These are phyloP conservation scores for Protodeltote pygarga DNA, from an alignment of 2,888 invertebrate genomes.

Conservation along the genomic window DNA sequence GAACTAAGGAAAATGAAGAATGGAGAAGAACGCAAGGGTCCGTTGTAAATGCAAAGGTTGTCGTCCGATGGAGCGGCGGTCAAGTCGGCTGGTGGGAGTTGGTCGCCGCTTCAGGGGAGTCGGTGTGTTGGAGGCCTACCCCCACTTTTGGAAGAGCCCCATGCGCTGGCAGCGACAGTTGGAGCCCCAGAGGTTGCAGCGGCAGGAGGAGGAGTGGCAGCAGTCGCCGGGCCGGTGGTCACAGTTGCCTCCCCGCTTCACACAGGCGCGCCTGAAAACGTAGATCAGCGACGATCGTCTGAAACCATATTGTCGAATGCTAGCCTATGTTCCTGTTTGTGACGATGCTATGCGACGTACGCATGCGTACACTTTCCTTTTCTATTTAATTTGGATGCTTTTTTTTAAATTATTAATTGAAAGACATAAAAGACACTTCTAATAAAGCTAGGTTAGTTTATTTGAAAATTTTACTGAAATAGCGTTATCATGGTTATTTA, in stretches of 20 bases:
- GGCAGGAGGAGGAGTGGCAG: slow-evolving; percentile 94
- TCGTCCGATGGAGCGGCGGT: slow-evolving; percentile 79
- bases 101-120: slow-evolving; percentile 75
- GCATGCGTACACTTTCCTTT: slow-evolving; percentile 18
- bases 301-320: slow-evolving; percentile 87
- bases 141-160: slow-evolving; percentile 96
- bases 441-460: no score
- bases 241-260: slow-evolving; percentile 93
- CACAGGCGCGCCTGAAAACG: slow-evolving; percentile 94
- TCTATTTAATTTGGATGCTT: not conserved
- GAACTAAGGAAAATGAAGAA: slow-evolving; percentile 49
- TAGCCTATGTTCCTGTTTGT: slow-evolving; percentile 77
- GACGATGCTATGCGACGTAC: slow-evolving; percentile 42
- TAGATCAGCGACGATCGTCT: slow-evolving; percentile 95
- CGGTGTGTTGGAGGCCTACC: slow-evolving; percentile 74
- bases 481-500: no score
- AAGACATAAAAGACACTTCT: no score
- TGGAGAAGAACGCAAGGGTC: slow-evolving; percentile 76
- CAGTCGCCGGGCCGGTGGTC: slow-evolving; percentile 94
- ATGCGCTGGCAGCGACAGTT: slow-evolving; percentile 95
- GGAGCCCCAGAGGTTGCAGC: slow-evolving; percentile 96
- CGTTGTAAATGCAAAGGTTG: slow-evolving; percentile 74
- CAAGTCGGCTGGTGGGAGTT: slow-evolving; percentile 76
- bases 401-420: no score
- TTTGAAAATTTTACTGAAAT: no score